phyloP scores from a whole-genome alignment of 2,888 invertebrate genomes.

The Rhagium mordax region DNA sequence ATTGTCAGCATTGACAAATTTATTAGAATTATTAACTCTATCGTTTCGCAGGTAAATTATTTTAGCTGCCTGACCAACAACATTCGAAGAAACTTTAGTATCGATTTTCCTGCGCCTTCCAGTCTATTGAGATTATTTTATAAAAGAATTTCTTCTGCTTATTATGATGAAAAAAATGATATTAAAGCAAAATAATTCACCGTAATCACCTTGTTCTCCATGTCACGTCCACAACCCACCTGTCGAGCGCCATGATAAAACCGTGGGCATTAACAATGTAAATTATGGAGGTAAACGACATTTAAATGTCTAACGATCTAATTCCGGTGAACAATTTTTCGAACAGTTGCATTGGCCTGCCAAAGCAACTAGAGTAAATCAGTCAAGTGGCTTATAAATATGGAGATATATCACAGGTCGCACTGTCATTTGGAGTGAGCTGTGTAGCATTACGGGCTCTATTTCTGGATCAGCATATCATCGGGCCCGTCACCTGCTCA shows the following conservation, averaged over 20 bases:
- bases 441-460: constrained; percentile 42
- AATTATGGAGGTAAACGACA: constrained; percentile 15
- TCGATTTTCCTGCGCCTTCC: too few relatives aligned
- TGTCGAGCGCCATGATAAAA: constrained; percentile 1
- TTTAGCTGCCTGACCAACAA: too few relatives aligned
- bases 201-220: not conserved
- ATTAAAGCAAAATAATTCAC: not conserved
- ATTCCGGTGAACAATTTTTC: constrained; percentile 8
- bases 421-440: constrained; percentile 40
- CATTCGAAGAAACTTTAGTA: too few relatives aligned
- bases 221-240: not conserved
- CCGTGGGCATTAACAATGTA: constrained; percentile 6
- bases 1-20: too few relatives aligned
- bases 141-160: too few relatives aligned
- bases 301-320: constrained; percentile 16
- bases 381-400: constrained; percentile 52
- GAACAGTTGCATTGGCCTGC: constrained; percentile 28
- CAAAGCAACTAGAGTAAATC: constrained; percentile 46
- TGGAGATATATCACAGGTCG: constrained; percentile 44
- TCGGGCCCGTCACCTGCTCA: constrained; percentile 56
- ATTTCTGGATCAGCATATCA: constrained; percentile 49
- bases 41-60: too few relatives aligned
- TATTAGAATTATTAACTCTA: too few relatives aligned
- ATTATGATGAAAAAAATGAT: too few relatives aligned
- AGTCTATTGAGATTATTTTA: too few relatives aligned